Evolutionary conservation across 2,797 vertebrate species (phyloP).

Genomic region (Brotula barbata): DNA sequence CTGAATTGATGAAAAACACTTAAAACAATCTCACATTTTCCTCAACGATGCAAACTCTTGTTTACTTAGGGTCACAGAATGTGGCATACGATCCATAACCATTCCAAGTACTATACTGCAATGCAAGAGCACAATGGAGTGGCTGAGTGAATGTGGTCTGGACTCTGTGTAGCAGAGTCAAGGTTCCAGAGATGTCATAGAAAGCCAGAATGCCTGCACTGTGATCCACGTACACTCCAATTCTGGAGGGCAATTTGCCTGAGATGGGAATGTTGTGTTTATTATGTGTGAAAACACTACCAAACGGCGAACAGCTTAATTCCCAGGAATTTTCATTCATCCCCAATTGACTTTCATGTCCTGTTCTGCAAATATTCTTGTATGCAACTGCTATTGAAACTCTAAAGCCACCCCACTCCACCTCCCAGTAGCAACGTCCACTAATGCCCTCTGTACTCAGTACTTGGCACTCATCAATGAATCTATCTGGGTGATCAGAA

Average conservation of each 20-base stretch:
- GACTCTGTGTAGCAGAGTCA: background rate
- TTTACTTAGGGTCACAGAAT: too few species aligned
- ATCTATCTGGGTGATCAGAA: slow-evolving; percentile 16
- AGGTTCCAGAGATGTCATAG: too few species aligned
- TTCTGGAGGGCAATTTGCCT: background rate
- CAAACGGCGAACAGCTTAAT: too few species aligned
- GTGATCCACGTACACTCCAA: slow-evolving; percentile 9
- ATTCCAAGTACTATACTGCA: too few species aligned
- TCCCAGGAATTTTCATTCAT: slow-evolving; percentile 19
- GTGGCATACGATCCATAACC: too few species aligned
- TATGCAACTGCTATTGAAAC: background rate
- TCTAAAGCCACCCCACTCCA: background rate
- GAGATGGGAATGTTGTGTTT: background rate
- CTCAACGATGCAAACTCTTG: too few species aligned
- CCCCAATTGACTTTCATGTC: background rate
- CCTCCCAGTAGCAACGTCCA: background rate
- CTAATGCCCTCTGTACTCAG: slow-evolving; percentile 7
- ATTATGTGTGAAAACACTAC: background rate
- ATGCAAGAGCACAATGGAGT: slow-evolving; percentile 3
- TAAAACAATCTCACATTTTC: too few species aligned
- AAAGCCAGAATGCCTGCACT: background rate
- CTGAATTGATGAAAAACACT: too few species aligned
- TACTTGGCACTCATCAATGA: background rate
- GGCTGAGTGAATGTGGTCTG: background rate
- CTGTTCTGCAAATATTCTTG: background rate